Percentiles rank a stretch among this genome's conserved stretches.
Evolutionary conservation across 2,113 vertebrate genomes (phyloP).

Genomic region (Cinclus mexicanus): DNA sequence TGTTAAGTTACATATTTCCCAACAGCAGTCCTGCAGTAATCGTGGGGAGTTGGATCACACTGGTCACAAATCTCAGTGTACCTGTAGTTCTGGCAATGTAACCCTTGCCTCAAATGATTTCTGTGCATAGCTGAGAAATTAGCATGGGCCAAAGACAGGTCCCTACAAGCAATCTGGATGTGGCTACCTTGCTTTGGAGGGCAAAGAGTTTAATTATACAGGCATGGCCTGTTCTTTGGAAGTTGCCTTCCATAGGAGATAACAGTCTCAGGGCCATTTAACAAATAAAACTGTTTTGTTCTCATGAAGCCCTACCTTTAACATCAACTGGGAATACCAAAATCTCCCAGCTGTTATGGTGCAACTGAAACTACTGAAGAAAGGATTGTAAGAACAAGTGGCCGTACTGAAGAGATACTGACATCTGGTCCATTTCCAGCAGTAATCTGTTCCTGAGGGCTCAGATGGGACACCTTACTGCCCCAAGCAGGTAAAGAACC

Average conservation of each 20-base stretch:
- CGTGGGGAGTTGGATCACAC: neutral
- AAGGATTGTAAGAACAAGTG: neutral
- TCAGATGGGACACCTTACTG: neutral
- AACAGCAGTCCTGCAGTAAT: neutral
- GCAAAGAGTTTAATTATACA: neutral
- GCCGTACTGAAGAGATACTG: neutral
- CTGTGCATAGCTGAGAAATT: neutral
- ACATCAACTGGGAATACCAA: neutral
- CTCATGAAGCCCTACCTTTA: neutral
- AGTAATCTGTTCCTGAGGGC: neutral
- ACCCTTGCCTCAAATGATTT: neutral
- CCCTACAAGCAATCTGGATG: neutral
- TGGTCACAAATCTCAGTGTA: neutral
- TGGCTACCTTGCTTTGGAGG: neutral
- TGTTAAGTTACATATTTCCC: neutral
- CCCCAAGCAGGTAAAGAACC: neutral
- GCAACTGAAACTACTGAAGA: neutral
- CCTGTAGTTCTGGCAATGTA: neutral
- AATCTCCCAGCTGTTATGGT: neutral
- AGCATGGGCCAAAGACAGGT: neutral
- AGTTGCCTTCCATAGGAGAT: neutral
- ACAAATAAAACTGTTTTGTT: neutral
- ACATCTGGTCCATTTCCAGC: neutral
- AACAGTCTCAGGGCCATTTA: neutral
- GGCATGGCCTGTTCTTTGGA: neutral